Conservation (phyloP, 37 sponge, comb jelly and placozoan species). For the Axinella damicornis region DNA sequence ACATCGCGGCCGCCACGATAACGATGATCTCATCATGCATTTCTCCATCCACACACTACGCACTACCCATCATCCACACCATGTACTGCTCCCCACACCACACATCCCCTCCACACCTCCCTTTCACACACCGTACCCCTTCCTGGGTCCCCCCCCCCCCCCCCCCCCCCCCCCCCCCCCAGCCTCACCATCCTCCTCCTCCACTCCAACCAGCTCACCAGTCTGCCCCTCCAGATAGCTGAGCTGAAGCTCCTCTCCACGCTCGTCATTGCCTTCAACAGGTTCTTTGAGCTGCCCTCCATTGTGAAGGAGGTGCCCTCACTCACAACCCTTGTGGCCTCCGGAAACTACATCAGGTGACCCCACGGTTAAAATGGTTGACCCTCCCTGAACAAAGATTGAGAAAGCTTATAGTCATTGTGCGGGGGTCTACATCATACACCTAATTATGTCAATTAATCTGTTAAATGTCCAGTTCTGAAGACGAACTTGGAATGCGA, state of each 20-base stretch:
- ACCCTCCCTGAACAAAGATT: no score
- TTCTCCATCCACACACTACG: no score
- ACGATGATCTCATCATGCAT: no score
- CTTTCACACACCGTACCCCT: background rate
- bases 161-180: background rate
- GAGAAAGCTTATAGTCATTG: no score
- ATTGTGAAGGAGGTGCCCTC: slow-evolving; percentile 51
- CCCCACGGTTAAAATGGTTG: background rate
- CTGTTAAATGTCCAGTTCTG: no score
- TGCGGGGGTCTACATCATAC: background rate
- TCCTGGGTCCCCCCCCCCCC: background rate
- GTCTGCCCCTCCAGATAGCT: slow-evolving; percentile 63
- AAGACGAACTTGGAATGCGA: no score
- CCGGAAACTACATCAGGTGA: slow-evolving; percentile 82
- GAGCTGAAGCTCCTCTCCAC: slow-evolving; percentile 59
- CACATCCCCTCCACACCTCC: background rate
- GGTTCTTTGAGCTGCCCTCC: slow-evolving; percentile 64
- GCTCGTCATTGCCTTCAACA: slow-evolving; percentile 85
- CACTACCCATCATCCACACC: no score
- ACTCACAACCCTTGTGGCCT: slow-evolving; percentile 61
- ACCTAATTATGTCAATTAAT: background rate
- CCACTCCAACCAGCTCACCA: slow-evolving; percentile 76
- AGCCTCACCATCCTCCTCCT: slow-evolving; percentile 83
- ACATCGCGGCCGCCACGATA: no score
- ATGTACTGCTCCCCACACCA: no score